A percentile compares a stretch with the other conserved stretches of the same genome.
Evolutionary conservation across 2,888 invertebrate species (phyloP).

Genomic region (Eulithis testata): DNA sequence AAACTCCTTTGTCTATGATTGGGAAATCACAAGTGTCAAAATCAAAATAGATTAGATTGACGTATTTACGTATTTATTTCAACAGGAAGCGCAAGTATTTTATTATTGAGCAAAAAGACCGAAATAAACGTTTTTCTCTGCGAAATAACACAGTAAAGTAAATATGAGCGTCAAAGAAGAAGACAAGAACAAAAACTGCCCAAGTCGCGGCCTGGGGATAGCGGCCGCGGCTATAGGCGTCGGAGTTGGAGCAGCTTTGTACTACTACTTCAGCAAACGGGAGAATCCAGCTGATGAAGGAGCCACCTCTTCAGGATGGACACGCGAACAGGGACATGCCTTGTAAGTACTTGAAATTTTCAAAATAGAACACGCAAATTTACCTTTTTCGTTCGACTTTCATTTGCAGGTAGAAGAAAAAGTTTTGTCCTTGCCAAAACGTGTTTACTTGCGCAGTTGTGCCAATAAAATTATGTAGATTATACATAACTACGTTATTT

Average conservation of each 20-base stretch:
- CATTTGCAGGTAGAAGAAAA: slow-evolving; percentile 13
- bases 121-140: background rate
- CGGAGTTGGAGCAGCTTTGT: slow-evolving; percentile 75
- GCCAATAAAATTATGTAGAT: slow-evolving; percentile 3
- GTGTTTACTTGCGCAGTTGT: slow-evolving; percentile 28
- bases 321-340: slow-evolving; percentile 52
- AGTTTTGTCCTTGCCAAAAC: slow-evolving; percentile 35
- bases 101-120: too few species aligned
- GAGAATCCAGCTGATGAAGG: slow-evolving; percentile 64
- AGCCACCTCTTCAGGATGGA: slow-evolving; percentile 64
- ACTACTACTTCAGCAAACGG: slow-evolving; percentile 73
- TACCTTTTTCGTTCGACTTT: slow-evolving; percentile 23
- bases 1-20: background rate
- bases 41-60: too few species aligned
- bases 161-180: slow-evolving; percentile 74
- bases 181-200: slow-evolving; percentile 64
- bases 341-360: slow-evolving; percentile 54
- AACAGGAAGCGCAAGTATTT: too few species aligned
- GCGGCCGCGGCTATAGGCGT: slow-evolving; percentile 76
- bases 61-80: too few species aligned
- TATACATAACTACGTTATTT: too few species aligned
- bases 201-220: slow-evolving; percentile 70
- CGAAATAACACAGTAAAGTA: background rate
- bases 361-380: background rate
- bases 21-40: background rate